A percentile compares a stretch with the other conserved stretches of the same genome.
Conservation (phyloP, 1,140 invertebrate species). For the Rhynchophorus ferrugineus region DNA sequence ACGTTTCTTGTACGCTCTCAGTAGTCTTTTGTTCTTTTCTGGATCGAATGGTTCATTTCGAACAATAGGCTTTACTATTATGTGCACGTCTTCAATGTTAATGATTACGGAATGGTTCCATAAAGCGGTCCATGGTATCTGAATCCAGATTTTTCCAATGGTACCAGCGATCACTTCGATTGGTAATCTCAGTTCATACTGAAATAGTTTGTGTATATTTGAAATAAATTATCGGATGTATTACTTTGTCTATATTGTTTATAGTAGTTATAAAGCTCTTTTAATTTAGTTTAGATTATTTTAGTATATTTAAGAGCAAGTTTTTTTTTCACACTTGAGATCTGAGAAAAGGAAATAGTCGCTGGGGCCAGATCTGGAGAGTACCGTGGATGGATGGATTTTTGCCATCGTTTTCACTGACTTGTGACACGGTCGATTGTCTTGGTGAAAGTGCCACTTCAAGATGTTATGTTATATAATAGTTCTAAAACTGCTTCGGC, state of each 20-base stretch:
- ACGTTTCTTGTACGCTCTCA: constrained; percentile 63
- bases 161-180: constrained; percentile 74
- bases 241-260: too few relatives aligned
- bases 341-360: too few relatives aligned
- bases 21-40: constrained; percentile 64
- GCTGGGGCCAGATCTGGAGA: too few relatives aligned
- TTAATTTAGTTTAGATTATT: too few relatives aligned
- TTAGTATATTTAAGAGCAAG: too few relatives aligned
- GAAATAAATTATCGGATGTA: not conserved
- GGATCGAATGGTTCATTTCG: constrained; percentile 59
- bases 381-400: too few relatives aligned
- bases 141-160: constrained; percentile 64
- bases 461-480: not conserved
- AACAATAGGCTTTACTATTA: constrained; percentile 67
- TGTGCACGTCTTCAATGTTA: constrained; percentile 67
- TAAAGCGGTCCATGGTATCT: constrained; percentile 71
- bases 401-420: too few relatives aligned
- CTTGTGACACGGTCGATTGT: too few relatives aligned
- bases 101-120: constrained; percentile 61
- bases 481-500: too few relatives aligned
- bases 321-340: too few relatives aligned
- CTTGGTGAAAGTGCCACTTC: too few relatives aligned
- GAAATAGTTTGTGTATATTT: constrained; percentile 34
- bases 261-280: too few relatives aligned
- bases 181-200: constrained; percentile 73